A percentile compares a stretch with the other conserved stretches of the same genome.
These are phyloP conservation scores for Stenotaenia linearis DNA, from an alignment of 2,888 invertebrate species.

Conservation along the genomic window DNA sequence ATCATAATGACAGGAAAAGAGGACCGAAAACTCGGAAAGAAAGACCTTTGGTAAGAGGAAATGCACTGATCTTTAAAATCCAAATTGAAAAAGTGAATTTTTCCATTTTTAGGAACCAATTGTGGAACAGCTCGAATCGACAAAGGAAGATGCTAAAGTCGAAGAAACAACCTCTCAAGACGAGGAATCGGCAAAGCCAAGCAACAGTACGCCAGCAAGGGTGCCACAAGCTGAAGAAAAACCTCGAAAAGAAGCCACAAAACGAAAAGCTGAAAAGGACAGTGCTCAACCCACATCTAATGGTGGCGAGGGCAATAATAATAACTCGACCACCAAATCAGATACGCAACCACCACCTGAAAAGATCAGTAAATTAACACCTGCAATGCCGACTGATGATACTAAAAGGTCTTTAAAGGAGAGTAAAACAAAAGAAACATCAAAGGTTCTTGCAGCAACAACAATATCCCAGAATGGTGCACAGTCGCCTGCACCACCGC, in stretches of 20 bases:
- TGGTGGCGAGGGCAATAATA: not conserved
- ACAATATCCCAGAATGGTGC: not conserved
- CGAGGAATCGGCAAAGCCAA: not conserved
- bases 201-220: not conserved
- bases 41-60: slow-evolving; percentile 35
- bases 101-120: not conserved
- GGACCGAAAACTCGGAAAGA: slow-evolving; percentile 59
- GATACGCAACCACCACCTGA: not conserved
- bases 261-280: slow-evolving; percentile 8
- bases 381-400: not conserved
- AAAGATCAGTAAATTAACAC: not conserved
- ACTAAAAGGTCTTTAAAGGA: not conserved
- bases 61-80: not conserved
- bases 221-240: not conserved
- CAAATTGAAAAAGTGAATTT: not conserved
- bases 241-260: not conserved
- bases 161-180: not conserved
- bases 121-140: not conserved
- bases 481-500: not conserved
- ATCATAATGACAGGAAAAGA: slow-evolving; percentile 54
- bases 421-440: not conserved
- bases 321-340: not conserved
- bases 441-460: not conserved
- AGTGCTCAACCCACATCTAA: not conserved
- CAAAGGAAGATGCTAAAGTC: not conserved